Percentiles rank a stretch among this genome's conserved stretches.
Evolutionary conservation across 1,140 invertebrate species (phyloP).

Genomic region (Solenopsis invicta): DNA sequence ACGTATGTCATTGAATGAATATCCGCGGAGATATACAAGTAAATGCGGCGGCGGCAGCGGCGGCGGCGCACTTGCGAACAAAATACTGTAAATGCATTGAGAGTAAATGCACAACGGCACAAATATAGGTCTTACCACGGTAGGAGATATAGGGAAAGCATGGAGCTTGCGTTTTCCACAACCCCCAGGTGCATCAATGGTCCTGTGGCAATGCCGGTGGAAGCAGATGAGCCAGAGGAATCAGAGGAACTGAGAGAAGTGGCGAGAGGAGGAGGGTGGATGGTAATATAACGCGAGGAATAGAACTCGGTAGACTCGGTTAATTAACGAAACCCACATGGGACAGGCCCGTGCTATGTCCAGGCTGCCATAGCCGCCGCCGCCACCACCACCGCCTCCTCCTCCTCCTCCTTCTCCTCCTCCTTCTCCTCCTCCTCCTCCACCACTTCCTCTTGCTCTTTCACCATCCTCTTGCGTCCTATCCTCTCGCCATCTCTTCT

Average conservation of each 20-base stretch:
- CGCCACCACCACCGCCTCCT: not conserved
- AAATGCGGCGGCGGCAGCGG: not conserved
- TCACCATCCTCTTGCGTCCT: slow-evolving; percentile 33
- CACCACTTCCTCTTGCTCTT: not conserved
- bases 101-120: slow-evolving; percentile 56
- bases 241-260: slow-evolving; percentile 44
- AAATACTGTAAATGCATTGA: slow-evolving; percentile 59
- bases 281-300: slow-evolving; percentile 77
- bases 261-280: not conserved
- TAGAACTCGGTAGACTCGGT: slow-evolving; percentile 79
- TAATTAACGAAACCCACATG: slow-evolving; percentile 82
- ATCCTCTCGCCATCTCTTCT: slow-evolving; percentile 50
- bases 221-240: slow-evolving; percentile 54
- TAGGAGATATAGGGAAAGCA: not conserved
- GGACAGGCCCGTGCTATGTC: slow-evolving; percentile 72
- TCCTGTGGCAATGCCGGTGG: slow-evolving; percentile 51
- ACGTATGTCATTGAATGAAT: not conserved
- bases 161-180: slow-evolving; percentile 41
- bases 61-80: slow-evolving; percentile 22
- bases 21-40: slow-evolving; percentile 26
- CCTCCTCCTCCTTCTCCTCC: not conserved
- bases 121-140: slow-evolving; percentile 35
- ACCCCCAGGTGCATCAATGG: slow-evolving; percentile 69
- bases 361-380: slow-evolving; percentile 47
- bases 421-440: not conserved